phyloP scores from a whole-genome alignment of 1,140 invertebrate genomes.

The Trichonephila clavipes region DNA sequence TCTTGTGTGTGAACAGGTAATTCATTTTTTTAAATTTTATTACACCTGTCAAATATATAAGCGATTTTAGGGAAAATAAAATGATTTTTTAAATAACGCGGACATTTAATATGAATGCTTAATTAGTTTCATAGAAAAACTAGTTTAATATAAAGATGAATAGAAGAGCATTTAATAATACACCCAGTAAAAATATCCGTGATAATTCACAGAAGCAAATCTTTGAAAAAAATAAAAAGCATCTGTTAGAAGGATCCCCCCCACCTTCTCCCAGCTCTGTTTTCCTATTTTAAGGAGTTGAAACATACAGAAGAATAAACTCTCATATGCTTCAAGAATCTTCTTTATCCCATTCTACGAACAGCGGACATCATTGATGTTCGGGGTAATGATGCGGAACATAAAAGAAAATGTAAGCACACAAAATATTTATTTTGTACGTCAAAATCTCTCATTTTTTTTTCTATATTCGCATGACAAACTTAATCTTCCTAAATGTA shows the following conservation, averaged over 20 bases:
- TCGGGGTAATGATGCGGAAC: slow-evolving; percentile 34
- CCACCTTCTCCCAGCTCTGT: neutral
- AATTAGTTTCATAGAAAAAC: neutral
- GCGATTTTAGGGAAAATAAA: neutral
- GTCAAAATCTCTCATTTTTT: slow-evolving; percentile 23
- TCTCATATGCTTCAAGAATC: slow-evolving; percentile 5
- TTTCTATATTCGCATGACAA: slow-evolving; percentile 7
- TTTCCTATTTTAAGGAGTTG: neutral
- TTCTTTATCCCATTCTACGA: slow-evolving; percentile 29
- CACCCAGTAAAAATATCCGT: neutral
- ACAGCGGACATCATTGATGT: neutral
- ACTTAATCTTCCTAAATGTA: slow-evolving; percentile 43
- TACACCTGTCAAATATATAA: too few species aligned
- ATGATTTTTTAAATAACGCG: neutral
- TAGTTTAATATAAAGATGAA: neutral
- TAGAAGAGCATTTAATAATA: neutral
- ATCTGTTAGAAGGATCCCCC: neutral
- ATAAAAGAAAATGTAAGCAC: slow-evolving; percentile 26
- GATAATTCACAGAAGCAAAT: neutral
- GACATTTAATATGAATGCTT: neutral
- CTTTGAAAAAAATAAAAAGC: neutral
- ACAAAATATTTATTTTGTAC: slow-evolving; percentile 22
- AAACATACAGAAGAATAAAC: slow-evolving; percentile 1
- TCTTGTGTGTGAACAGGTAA: too few species aligned
- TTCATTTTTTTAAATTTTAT: too few species aligned